Percentiles rank a stretch among this genome's conserved stretches.
These are phyloP conservation scores for Hydrotaea diabolus DNA, from an alignment of 2,888 invertebrate species.

Conservation along the genomic window DNA sequence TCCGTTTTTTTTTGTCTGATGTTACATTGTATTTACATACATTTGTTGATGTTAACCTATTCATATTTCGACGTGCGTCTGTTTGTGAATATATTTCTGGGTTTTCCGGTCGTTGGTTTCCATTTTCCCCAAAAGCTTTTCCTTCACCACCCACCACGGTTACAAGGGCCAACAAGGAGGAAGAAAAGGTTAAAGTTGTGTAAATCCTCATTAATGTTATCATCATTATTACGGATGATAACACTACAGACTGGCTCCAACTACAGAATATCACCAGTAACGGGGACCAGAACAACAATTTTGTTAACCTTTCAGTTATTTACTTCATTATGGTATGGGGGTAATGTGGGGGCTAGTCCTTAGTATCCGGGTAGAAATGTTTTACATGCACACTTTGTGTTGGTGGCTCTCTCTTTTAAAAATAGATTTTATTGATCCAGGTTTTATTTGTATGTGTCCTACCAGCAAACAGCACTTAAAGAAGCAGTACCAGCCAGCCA, in stretches of 20 bases:
- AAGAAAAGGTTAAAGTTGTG: conserved; percentile 30
- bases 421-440: conserved; percentile 46
- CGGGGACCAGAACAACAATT: conserved; percentile 6
- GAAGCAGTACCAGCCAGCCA: background rate
- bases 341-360: too few species aligned
- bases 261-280: background rate
- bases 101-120: background rate
- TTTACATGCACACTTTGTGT: background rate
- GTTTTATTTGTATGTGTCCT: conserved; percentile 6
- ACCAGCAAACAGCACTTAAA: background rate
- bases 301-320: conserved; percentile 1
- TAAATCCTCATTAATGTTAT: conserved; percentile 47
- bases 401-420: conserved; percentile 23
- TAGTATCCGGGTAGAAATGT: background rate
- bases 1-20: background rate
- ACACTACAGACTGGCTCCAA: background rate
- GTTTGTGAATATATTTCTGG: background rate
- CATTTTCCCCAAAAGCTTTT: background rate
- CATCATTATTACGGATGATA: conserved; percentile 13
- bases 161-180: too few species aligned
- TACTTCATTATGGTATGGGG: background rate
- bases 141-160: too few species aligned
- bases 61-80: conserved; percentile 5
- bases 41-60: conserved; percentile 33
- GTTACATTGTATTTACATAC: conserved; percentile 23